Conservation (phyloP, 1,140 invertebrate species). For the Chironomus striatipennis region DNA sequence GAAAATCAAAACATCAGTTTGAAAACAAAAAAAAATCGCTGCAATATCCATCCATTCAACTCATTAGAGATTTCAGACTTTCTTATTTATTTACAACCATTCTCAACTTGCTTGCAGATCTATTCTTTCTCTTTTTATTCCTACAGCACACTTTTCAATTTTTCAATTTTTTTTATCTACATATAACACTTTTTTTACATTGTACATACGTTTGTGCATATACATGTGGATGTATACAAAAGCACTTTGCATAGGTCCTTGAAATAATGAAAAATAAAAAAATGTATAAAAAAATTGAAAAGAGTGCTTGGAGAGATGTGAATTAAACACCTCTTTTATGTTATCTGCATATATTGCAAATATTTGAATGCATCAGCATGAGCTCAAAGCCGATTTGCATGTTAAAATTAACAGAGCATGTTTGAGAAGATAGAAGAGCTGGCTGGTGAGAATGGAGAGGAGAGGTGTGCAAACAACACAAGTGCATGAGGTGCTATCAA, state of each 20-base stretch:
- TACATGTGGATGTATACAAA: neutral
- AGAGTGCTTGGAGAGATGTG: neutral
- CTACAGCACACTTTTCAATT: too few relatives aligned
- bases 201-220: too few relatives aligned
- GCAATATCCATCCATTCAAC: too few relatives aligned
- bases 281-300: neutral
- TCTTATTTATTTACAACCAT: too few relatives aligned
- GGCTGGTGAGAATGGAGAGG: neutral
- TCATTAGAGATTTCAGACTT: too few relatives aligned
- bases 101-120: too few relatives aligned
- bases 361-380: constrained; percentile 13
- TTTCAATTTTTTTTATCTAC: too few relatives aligned
- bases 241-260: neutral
- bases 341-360: constrained; percentile 13
- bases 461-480: constrained; percentile 1
- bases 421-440: too few relatives aligned
- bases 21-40: too few relatives aligned
- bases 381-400: constrained; percentile 11
- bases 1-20: too few relatives aligned
- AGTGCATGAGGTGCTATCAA: neutral
- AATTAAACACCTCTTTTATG: constrained; percentile 14
- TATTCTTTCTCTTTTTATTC: too few relatives aligned
- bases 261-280: neutral
- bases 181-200: too few relatives aligned
- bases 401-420: neutral